Base-by-base conservation (phyloP, 2,113 vertebrate species). In the Xiphias gladius region DNA sequence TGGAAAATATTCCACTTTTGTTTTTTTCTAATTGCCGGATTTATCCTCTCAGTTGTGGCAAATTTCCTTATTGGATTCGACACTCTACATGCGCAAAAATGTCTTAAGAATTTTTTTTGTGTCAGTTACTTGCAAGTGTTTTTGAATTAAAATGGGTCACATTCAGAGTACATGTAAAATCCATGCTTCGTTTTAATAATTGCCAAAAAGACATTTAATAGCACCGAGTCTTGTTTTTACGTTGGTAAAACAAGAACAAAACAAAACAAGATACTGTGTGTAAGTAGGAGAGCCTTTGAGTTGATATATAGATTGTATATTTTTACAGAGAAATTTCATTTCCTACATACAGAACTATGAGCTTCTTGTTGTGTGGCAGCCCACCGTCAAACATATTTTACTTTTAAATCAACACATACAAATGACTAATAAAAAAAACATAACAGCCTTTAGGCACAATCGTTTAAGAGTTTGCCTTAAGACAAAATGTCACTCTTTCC, bases 371-470 rank as follows among this genome's bases (percentile, higher is more conserved):
- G 26, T 19, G 37, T 54, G 8, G 5, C 0, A 0, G 48, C 32
- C 5, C 2, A 1, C 46, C 63, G 32, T 66, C 20, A 19, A 22
- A 39, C 30, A 32, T 17, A 83, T 88, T 90, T 85, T 59, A 88
- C 78, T 84, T 70, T 75, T 41, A 88, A 79, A 86, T 87, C 11
- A 48, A 32, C 35, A n/a, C n/a, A 58, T 17, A n/a, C 30, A 69
- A 69, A 69, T 69, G 10, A 58, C 30, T 7, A 35, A 32, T 2
- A 19, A 10, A 62, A 55, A n/a, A n/a, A 54, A 22, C 1, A 24
- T 4, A 22, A 24, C 24, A 22, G 43, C 19, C 19, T 32, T 28
- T 26, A 12, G 19, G 16, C 24, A 30, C n/a, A 20, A 3, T 8
- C 24, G 22, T n/a, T 52, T 22, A 9, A 50, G 52, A 24, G 2